Conservation (phyloP, 2,888 invertebrate genomes). For the Callosobruchus maculatus region DNA sequence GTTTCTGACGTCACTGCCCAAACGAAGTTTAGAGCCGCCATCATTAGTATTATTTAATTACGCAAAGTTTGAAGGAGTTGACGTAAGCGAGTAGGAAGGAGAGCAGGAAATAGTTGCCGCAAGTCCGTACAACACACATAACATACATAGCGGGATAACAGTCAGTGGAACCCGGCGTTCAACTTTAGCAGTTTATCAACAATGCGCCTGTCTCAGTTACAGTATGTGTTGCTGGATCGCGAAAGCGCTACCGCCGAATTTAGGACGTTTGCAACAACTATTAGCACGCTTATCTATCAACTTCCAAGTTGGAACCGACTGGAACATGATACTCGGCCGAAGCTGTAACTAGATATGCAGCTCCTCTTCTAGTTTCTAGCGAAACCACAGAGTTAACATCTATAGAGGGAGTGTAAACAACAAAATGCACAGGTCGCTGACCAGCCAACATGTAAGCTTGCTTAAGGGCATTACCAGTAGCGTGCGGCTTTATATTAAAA, state of each 20-base stretch:
- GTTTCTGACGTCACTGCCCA: neutral
- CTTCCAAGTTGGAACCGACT: too few relatives aligned
- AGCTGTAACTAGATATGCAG: too few relatives aligned
- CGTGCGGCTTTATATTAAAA: too few relatives aligned
- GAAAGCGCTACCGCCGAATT: neutral
- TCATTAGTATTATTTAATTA: neutral
- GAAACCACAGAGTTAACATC: too few relatives aligned
- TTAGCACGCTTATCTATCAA: neutral
- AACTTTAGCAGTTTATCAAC: neutral
- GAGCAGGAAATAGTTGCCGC: neutral
- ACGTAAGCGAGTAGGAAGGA: neutral
- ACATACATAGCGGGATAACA: neutral
- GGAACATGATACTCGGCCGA: too few relatives aligned
- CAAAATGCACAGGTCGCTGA: too few relatives aligned
- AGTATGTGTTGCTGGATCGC: neutral
- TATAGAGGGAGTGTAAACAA: too few relatives aligned
- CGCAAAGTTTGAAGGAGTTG: neutral
- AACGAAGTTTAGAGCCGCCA: neutral
- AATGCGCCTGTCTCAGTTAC: neutral
- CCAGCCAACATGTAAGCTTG: too few relatives aligned
- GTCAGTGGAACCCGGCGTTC: neutral
- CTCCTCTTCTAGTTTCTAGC: too few relatives aligned
- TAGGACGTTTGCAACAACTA: neutral
- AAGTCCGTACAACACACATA: neutral
- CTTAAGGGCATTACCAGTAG: too few relatives aligned